Base-by-base conservation (phyloP, 2,888 invertebrate species). In the Galerucella pusilla region DNA sequence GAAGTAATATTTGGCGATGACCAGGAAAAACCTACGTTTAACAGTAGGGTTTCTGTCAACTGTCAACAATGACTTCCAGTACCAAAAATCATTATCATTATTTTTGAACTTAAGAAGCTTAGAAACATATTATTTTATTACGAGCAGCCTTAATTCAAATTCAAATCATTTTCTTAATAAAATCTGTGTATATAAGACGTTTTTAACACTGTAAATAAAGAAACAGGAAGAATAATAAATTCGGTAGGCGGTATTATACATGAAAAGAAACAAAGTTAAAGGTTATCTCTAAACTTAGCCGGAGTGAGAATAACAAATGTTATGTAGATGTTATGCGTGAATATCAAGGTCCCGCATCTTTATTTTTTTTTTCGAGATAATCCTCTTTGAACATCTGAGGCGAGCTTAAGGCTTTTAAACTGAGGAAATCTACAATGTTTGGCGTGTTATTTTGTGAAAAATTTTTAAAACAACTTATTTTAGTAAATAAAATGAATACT, bases 291-390 rank as follows among this genome's bases (percentile, higher is more conserved):
- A 46, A 64, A 75, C 71, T 71, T 68, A 66, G 42, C 11, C 16
- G 1, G 67, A 71, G 78, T 67, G 75, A 77, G 78, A 77, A 78
- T 78, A 76, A 78, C 78, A 78, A 78, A 73, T 76, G 76, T 78
- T 78, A 78, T 78, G 75, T 73, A 76, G 76, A 78, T 78, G 61
- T 71, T 42, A 57, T 63, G 49, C 52, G 61, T 57, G 57, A 57
- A 57, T 57, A 73, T 67, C 45, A 52, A 72, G 20, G 14, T 16
- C 42, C 42, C 9, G 0, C 57, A 57, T 57, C 57, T 57, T 57
- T 57, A 57, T 20, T 20, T 54, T 57, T 28, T 28, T 28, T n/a
- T 57, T 16, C n/a, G 54, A 7, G n/a, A n/a, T n/a, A 57, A n/a
- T 61, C 28, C 28, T 61, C 28, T 61, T 61, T 35, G 57, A 57